Base-by-base conservation (phyloP, 2,888 invertebrate genomes). In the Drosophila putrida region DNA sequence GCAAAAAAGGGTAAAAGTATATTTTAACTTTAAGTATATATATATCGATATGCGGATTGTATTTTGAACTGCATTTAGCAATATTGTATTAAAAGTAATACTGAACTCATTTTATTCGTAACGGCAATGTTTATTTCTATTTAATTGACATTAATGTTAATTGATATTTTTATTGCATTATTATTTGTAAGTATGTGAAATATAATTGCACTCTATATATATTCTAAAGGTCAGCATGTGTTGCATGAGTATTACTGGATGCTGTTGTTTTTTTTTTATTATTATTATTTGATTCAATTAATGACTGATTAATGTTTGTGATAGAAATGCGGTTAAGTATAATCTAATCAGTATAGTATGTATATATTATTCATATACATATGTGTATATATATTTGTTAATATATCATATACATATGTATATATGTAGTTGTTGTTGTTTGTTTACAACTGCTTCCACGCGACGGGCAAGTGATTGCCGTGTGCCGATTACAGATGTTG, bases 401-500 rank as follows among this genome's bases (percentile, higher is more conserved):
- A 11, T 44, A 35, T 46, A 31, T 47, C 39, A 39, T 46, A 39
- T 46, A 11, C 31, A n/a, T 27, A 41, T 46, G 13, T 50, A 44
- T 20, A 10, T 38, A 6, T 33, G 9, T 31, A n/a, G 33, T 13
- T n/a, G 27, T 44, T 50, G 15, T 71, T 76, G 66, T 58, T 53
- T 75, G 76, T 78, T 78, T 76, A 75, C 75, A 74, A 43, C 43
- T 51, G 62, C 13, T 35, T 64, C 66, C 82, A 80, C 88, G 83
- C 86, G 82, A 47, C 77, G 47, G 36, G 35, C 54, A 82, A 83
- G 83, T 88, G 83, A 88, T 84, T 84, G 69, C 75, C 75, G 78
- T 75, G 75, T 75, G 78, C 75, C 75, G 78, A 73, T 75, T 75
- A 75, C 78, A 68, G 53, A 68, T 73, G 39, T 61, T 64, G 60